phyloP scores from a whole-genome alignment of 2,113 vertebrate genomes.

The Pitta sordida region DNA sequence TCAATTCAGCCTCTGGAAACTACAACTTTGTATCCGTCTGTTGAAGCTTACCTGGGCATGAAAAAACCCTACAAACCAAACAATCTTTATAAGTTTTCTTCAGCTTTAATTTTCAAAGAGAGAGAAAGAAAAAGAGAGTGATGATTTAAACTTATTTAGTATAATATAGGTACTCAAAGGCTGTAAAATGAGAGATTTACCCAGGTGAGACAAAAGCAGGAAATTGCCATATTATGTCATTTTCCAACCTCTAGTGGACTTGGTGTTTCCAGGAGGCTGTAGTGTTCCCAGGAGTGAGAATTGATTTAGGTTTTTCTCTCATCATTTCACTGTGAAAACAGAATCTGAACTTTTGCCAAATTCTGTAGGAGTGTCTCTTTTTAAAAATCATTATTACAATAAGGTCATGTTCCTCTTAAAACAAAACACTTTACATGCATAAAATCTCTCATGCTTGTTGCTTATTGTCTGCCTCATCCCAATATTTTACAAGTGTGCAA shows the following conservation, averaged over 20 bases:
- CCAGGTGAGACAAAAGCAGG: slow-evolving; percentile 28
- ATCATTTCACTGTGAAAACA: neutral
- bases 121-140: neutral
- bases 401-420: neutral
- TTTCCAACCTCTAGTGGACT: slow-evolving; percentile 28
- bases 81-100: neutral
- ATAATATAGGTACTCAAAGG: neutral
- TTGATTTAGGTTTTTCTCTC: slow-evolving; percentile 39
- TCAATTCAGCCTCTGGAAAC: neutral
- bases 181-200: neutral
- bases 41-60: neutral
- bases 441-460: neutral
- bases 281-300: slow-evolving; percentile 29
- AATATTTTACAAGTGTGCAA: neutral
- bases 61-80: neutral
- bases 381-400: neutral
- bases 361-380: neutral
- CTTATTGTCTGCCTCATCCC: neutral
- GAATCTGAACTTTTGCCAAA: neutral
- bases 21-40: neutral
- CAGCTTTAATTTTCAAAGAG: neutral
- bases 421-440: neutral
- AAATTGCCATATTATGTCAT: slow-evolving; percentile 13
- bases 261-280: neutral
- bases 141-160: neutral